Conservation (phyloP, 2,888 invertebrate genomes). For the Lepidocyrtinus sp. region DNA sequence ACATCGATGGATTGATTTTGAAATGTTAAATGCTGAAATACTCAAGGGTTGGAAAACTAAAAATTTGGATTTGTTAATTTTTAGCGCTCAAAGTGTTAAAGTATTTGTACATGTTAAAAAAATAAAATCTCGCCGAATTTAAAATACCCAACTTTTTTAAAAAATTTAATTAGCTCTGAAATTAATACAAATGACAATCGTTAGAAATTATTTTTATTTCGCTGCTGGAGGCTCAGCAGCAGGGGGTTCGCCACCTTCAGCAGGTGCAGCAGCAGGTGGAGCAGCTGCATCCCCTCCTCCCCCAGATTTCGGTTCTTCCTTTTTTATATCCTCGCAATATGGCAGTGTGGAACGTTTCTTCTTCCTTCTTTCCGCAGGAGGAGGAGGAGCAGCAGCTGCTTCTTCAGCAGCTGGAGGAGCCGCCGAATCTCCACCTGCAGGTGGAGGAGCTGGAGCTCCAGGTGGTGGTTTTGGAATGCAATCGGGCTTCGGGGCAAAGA, state of each 20-base stretch:
- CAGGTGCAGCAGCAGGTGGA: background rate
- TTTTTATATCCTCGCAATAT: slow-evolving; percentile 31
- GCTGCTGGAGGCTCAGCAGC: too few species aligned
- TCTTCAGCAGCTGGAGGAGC: too few species aligned
- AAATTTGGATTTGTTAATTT: too few species aligned
- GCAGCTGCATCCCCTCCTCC: background rate
- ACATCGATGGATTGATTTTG: slow-evolving; percentile 28
- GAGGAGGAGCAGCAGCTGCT: too few species aligned
- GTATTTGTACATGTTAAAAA: too few species aligned
- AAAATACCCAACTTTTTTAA: too few species aligned
- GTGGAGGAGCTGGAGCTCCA: slow-evolving; percentile 17
- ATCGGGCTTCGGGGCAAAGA: slow-evolving; percentile 17
- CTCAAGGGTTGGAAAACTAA: too few species aligned
- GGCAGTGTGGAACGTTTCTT: too few species aligned
- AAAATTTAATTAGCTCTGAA: background rate
- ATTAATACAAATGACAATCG: background rate
- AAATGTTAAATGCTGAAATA: too few species aligned
- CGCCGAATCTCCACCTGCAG: slow-evolving; percentile 11
- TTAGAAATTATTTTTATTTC: background rate
- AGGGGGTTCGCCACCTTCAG: background rate
- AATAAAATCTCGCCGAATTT: too few species aligned
- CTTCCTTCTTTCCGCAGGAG: too few species aligned
- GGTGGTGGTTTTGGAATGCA: slow-evolving; percentile 21
- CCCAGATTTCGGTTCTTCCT: background rate
- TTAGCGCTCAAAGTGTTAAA: too few species aligned